A percentile compares a stretch with the other conserved stretches of the same genome.
phyloP scores from a whole-genome alignment of 2,888 invertebrate species.

The Heliconius ismenius region DNA sequence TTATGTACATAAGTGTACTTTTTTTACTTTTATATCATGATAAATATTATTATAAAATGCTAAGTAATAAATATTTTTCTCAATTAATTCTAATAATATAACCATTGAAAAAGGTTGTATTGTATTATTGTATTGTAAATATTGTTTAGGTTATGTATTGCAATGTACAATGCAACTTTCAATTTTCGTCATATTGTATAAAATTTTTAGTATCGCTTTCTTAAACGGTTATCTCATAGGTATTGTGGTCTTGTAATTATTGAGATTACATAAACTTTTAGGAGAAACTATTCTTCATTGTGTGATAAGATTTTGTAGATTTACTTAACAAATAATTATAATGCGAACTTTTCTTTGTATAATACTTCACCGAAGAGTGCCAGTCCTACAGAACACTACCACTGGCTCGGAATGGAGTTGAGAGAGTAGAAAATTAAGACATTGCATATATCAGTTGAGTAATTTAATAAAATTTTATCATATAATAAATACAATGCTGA shows the following conservation, averaged over 20 bases:
- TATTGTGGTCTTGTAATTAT: slow-evolving; percentile 3
- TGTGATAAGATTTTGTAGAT: background rate
- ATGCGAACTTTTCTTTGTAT: background rate
- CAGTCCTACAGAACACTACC: too few species aligned
- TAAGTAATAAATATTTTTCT: background rate
- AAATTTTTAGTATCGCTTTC: slow-evolving; percentile 9
- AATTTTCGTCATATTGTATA: background rate
- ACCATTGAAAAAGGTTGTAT: background rate
- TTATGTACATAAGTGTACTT: slow-evolving; percentile 5
- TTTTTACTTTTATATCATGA: slow-evolving; percentile 12
- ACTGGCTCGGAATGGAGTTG: too few species aligned
- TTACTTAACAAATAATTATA: background rate
- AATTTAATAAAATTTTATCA: background rate
- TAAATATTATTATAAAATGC: slow-evolving; percentile 1
- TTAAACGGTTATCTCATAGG: background rate
- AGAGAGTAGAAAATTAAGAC: background rate
- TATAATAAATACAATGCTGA: background rate
- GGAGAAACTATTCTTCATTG: background rate
- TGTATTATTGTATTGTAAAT: slow-evolving; percentile 27
- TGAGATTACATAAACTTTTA: slow-evolving; percentile 1
- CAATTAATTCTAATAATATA: background rate
- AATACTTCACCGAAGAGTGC: background rate
- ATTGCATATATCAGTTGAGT: background rate
- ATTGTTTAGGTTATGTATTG: slow-evolving; percentile 4
- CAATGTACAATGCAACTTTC: background rate